phyloP scores from a whole-genome alignment of 1,140 invertebrate species.

The Episyrphus balteatus region DNA sequence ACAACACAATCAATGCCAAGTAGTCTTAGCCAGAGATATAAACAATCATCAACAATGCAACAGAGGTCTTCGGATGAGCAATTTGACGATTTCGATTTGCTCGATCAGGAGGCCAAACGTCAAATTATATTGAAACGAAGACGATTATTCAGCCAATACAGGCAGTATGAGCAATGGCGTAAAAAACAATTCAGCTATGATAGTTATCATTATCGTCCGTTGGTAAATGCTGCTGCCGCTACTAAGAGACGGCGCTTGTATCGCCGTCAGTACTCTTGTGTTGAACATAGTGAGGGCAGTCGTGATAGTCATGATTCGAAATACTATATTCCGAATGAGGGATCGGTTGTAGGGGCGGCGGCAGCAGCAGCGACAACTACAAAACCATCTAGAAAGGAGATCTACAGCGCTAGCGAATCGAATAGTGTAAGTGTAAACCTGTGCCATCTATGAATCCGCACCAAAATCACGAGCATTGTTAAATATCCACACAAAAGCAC shows the following conservation, averaged over 20 bases:
- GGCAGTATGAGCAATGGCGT: slow-evolving; percentile 35
- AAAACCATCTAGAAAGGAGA: slow-evolving; percentile 24
- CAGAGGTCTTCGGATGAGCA: slow-evolving; percentile 31
- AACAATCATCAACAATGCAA: slow-evolving; percentile 21
- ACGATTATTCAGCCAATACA: slow-evolving; percentile 31
- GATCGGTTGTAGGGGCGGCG: slow-evolving; percentile 20
- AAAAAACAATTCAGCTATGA: slow-evolving; percentile 34
- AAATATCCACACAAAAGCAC: too few species aligned
- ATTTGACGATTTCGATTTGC: slow-evolving; percentile 14
- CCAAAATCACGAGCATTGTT: too few species aligned
- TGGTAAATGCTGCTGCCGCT: slow-evolving; percentile 14
- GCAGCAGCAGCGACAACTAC: slow-evolving; percentile 30
- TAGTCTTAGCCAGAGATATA: neutral
- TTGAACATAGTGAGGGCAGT: slow-evolving; percentile 31
- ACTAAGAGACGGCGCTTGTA: slow-evolving; percentile 29
- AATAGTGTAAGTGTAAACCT: slow-evolving; percentile 25
- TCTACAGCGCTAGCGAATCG: slow-evolving; percentile 26
- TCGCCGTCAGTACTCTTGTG: slow-evolving; percentile 30
- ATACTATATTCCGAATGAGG: neutral
- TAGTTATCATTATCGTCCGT: slow-evolving; percentile 34
- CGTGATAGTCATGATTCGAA: slow-evolving; percentile 30
- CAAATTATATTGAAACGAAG: slow-evolving; percentile 30
- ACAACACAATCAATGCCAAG: too few species aligned
- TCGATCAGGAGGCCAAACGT: slow-evolving; percentile 33
- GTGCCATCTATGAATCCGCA: too few species aligned